These are phyloP conservation scores for Natator depressus DNA, from an alignment of 2,113 vertebrate species.

Conservation along the genomic window DNA sequence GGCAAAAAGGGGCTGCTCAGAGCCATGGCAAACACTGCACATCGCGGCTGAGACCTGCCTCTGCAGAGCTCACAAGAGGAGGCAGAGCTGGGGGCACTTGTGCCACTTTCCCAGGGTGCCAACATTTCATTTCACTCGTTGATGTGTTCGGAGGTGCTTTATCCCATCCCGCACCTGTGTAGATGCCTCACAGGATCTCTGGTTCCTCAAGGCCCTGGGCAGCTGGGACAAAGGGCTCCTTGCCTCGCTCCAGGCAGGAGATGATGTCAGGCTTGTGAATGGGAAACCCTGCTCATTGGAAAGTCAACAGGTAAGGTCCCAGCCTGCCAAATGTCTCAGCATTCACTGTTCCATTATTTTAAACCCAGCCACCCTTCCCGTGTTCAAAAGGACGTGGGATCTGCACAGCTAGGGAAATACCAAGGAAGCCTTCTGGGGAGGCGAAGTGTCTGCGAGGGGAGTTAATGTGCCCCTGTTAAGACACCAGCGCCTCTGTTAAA, in stretches of 20 bases:
- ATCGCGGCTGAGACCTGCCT: not conserved
- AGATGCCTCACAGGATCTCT: not conserved
- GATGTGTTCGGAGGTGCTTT: not conserved
- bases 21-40: not conserved
- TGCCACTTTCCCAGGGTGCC: not conserved
- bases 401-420: not conserved
- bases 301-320: not conserved
- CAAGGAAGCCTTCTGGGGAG: not conserved
- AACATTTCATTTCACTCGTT: not conserved
- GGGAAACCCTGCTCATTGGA: not conserved
- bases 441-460: no score
- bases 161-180: not conserved
- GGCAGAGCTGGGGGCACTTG: not conserved
- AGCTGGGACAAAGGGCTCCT: not conserved
- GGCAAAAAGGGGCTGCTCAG: not conserved
- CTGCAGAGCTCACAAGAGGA: no score
- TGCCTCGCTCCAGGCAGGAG: not conserved
- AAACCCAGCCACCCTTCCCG: not conserved
- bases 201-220: not conserved
- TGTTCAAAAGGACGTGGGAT: not conserved
- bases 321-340: not conserved
- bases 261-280: not conserved
- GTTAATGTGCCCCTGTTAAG: not conserved
- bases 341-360: not conserved
- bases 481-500: not conserved